Evolutionary conservation across 2,113 vertebrate species (phyloP), one percentile per base, ranked within the genome.

Genomic region (Paradisaea rubra): DNA sequence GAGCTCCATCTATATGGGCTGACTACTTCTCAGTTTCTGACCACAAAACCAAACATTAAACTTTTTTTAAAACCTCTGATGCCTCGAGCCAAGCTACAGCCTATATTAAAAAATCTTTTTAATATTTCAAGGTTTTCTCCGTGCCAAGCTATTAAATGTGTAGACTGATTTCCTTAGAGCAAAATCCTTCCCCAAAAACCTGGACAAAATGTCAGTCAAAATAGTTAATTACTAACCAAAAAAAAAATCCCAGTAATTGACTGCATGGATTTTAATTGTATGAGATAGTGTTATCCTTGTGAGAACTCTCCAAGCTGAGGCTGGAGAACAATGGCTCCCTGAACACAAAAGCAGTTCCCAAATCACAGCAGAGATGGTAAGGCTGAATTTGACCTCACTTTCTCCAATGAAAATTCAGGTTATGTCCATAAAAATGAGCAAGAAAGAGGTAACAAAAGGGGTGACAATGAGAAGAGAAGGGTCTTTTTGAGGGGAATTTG

Each of bases 251-350:
- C 50, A 82, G 84, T 94, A 94, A 94, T 41, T 92, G 69, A 76
- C 91, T 94, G 85, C 81, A 73, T 37, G 85, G 93, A 87, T 95
- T 96, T 95, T 93, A 95, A 94, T 86, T 95, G 89, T 95, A 94
- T 92, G 91, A 95, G 87, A 77, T 73, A 86, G 63, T 0, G 0
- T 91, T 91, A 88, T 77, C 81, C 95, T 89, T 94, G 77, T 25
- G 87, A 96, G 84, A 91, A 50, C 31, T 92, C 70, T 91, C 85
- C 49, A 47, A 77, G 70, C 70, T 85, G 84, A 85, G 68, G 59
- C 11, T 85, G 52, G 81, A 82, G 89, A 93, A 79, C 74, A 85
- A 73, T 11, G 37, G 56, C 42, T 95, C 87, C 63, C 81, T 63
- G 68, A 95, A 56, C 84, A 93, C 15, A 39, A 89, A 93, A 77